Percentiles rank a stretch among this genome's conserved stretches.
Conservation (phyloP, 2,888 invertebrate genomes). For the Argynnis bischoffii region DNA sequence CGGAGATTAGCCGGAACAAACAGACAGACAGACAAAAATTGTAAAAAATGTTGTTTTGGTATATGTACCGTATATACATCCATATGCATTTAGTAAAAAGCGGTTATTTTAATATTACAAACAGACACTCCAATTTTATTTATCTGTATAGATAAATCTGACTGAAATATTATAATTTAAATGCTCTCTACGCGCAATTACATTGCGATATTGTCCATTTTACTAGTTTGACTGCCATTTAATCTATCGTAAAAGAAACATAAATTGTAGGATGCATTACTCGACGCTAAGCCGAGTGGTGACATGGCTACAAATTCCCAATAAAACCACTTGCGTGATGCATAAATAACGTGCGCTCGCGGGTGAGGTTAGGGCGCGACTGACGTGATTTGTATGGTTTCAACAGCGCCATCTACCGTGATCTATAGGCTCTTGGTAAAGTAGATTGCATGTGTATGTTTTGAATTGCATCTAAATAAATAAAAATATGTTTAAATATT, state of each 20-base stretch:
- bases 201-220: neutral
- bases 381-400: constrained; percentile 65
- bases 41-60: too few species aligned
- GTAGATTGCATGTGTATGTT: constrained; percentile 6
- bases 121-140: too few species aligned
- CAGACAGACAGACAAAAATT: too few species aligned
- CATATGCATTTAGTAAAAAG: too few species aligned
- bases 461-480: neutral
- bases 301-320: constrained; percentile 30
- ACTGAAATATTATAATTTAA: neutral
- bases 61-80: too few species aligned
- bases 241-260: constrained; percentile 21
- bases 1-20: too few species aligned
- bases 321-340: constrained; percentile 46
- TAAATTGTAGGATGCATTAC: constrained; percentile 24
- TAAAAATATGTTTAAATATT: too few species aligned
- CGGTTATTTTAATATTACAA: too few species aligned
- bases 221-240: constrained; percentile 4
- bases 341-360: constrained; percentile 48
- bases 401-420: constrained; percentile 61
- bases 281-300: constrained; percentile 28
- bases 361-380: constrained; percentile 47
- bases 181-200: neutral
- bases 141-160: too few species aligned
- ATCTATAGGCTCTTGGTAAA: constrained; percentile 53